A percentile compares a stretch with the other conserved stretches of the same genome.
Evolutionary conservation across 2,888 invertebrate species (phyloP).

Genomic region (Caenorhabditis macrosperma): DNA sequence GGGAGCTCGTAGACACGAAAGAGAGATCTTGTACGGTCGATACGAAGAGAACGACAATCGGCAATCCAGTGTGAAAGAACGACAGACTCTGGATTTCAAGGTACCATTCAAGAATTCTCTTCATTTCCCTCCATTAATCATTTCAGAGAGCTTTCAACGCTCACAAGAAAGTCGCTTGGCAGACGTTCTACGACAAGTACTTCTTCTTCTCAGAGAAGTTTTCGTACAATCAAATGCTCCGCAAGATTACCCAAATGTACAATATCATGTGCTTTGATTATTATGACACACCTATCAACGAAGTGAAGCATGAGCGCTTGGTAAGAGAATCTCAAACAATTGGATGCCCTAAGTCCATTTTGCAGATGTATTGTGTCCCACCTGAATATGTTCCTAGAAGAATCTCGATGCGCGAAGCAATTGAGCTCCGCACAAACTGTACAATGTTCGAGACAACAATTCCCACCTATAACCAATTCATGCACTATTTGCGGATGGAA

Average conservation of each 20-base stretch:
- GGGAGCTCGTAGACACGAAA: conserved; percentile 22
- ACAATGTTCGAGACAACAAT: conserved; percentile 7
- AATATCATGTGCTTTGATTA: conserved; percentile 5
- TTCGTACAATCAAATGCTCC: conserved; percentile 38
- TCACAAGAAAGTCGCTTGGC: conserved; percentile 44
- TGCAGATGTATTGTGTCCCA: conserved; percentile 12
- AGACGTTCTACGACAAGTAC: conserved; percentile 41
- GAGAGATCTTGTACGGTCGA: conserved; percentile 7
- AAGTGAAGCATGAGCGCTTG: conserved; percentile 15
- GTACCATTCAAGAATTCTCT: neutral
- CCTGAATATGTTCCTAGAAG: neutral
- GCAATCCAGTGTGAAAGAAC: conserved; percentile 26
- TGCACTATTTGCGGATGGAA: conserved; percentile 6
- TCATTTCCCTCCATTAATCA: neutral
- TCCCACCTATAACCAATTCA: conserved; percentile 20
- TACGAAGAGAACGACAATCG: conserved; percentile 22
- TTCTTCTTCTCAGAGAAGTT: conserved; percentile 42
- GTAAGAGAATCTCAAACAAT: neutral
- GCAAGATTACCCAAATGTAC: conserved; percentile 22
- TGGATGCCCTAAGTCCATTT: neutral
- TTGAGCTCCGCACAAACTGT: neutral
- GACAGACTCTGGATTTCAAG: conserved; percentile 41
- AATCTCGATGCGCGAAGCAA: neutral
- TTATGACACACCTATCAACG: neutral
- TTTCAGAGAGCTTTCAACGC: conserved; percentile 32